Percentiles rank a stretch among this genome's conserved stretches.
phyloP scores from a whole-genome alignment of 2,888 invertebrate genomes.

The Clistopyga incitator region DNA sequence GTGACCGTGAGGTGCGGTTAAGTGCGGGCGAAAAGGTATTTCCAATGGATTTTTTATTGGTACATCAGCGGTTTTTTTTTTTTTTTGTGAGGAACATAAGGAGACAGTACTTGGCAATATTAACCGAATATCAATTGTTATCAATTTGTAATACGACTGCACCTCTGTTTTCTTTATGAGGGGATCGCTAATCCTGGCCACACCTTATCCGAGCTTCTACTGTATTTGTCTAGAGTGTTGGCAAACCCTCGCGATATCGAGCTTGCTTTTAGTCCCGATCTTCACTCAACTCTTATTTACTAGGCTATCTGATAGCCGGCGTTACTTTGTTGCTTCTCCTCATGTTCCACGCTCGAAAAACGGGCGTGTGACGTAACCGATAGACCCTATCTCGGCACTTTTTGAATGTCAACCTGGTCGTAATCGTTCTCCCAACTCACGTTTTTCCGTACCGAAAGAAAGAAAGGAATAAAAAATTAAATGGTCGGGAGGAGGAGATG shows the following conservation, averaged over 20 bases:
- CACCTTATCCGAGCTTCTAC: conserved; percentile 12
- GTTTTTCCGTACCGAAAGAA: conserved; percentile 63
- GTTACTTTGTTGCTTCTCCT: background rate
- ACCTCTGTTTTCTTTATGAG: background rate
- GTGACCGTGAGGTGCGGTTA: background rate
- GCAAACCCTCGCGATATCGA: conserved; percentile 3
- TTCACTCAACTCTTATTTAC: conserved; percentile 15
- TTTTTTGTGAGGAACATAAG: no score
- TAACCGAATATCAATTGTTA: background rate
- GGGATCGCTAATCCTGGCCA: background rate
- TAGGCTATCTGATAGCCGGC: background rate
- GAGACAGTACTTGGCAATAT: background rate
- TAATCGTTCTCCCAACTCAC: conserved; percentile 74
- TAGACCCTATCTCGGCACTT: background rate
- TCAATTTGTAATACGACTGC: conserved; percentile 8
- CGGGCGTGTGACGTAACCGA: background rate
- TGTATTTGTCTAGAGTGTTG: background rate
- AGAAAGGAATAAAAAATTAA: conserved; percentile 57
- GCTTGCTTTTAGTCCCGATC: conserved; percentile 5
- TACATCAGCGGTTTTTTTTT: no score
- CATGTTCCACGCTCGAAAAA: background rate
- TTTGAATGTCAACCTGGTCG: conserved; percentile 53
- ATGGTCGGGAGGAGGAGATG: conserved; percentile 4
- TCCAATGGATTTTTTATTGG: background rate
- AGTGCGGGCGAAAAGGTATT: background rate